A percentile compares a stretch with the other conserved stretches of the same genome.
Conservation (phyloP, 2,797 vertebrate species). For the Poeciliopsis infans region DNA sequence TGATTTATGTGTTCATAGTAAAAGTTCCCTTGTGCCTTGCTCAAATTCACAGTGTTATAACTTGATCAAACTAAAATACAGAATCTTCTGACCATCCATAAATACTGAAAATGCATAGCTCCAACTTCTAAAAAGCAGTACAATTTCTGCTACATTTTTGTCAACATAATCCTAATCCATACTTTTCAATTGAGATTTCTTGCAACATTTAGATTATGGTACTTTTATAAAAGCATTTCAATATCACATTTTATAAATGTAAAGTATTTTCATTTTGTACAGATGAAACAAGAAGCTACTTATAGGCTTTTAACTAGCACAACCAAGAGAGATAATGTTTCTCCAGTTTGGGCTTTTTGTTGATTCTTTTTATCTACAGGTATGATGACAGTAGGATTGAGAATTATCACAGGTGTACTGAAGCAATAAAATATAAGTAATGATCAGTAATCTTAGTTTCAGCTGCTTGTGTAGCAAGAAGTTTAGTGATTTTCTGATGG, state of each 20-base stretch:
- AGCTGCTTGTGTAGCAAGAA: neutral
- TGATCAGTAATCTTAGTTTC: neutral
- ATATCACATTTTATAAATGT: neutral
- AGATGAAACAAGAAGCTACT: too few species aligned
- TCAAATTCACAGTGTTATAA: neutral
- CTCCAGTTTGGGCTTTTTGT: too few species aligned
- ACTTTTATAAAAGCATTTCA: neutral
- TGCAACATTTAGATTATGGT: neutral
- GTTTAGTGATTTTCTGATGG: neutral
- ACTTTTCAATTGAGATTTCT: neutral
- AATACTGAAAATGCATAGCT: neutral
- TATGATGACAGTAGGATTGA: neutral
- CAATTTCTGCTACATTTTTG: neutral
- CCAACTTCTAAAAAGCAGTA: neutral
- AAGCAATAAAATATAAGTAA: neutral
- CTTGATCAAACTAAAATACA: neutral
- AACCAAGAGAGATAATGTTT: too few species aligned
- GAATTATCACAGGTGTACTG: neutral
- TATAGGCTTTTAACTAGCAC: too few species aligned
- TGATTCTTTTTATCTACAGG: neutral
- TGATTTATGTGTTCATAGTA: neutral
- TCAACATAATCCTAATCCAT: neutral
- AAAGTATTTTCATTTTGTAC: neutral
- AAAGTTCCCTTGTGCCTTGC: neutral
- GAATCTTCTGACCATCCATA: neutral